phyloP scores from a whole-genome alignment of 1,140 invertebrate genomes.

The Drosophila ananassae region DNA sequence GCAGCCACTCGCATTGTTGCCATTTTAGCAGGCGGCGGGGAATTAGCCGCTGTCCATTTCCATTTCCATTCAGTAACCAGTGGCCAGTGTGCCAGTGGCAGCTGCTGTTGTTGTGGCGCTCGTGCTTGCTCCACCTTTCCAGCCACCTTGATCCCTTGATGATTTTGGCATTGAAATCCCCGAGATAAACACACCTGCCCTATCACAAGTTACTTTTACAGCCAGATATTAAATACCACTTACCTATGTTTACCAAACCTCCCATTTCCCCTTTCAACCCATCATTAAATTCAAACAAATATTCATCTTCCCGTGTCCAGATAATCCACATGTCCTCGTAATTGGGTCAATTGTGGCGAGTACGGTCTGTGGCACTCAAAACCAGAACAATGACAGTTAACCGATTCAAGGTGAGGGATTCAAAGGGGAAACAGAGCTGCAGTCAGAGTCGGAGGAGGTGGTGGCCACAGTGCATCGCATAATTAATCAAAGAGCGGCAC shows the following conservation, averaged over 20 bases:
- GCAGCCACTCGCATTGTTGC: slow-evolving; percentile 45
- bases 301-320: slow-evolving; percentile 32
- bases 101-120: slow-evolving; percentile 48
- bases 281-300: slow-evolving; percentile 1
- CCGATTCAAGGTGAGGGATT: slow-evolving; percentile 13
- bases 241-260: neutral
- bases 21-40: slow-evolving; percentile 41
- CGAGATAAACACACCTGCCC: slow-evolving; percentile 22
- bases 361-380: slow-evolving; percentile 35
- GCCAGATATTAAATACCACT: too few relatives aligned
- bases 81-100: slow-evolving; percentile 3
- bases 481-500: slow-evolving; percentile 78
- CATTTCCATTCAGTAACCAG: neutral
- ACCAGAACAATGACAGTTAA: slow-evolving; percentile 43
- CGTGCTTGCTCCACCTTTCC: slow-evolving; percentile 2
- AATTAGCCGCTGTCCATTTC: slow-evolving; percentile 61
- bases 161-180: slow-evolving; percentile 28
- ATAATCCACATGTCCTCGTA: slow-evolving; percentile 36
- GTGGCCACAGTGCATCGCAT: slow-evolving; percentile 62
- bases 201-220: neutral
- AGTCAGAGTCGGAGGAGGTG: slow-evolving; percentile 2
- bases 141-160: neutral
- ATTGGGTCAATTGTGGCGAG: slow-evolving; percentile 53
- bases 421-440: neutral
- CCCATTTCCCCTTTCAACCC: neutral